These are phyloP conservation scores for Homarus americanus DNA, from an alignment of 1,140 invertebrate genomes.

Conservation along the genomic window DNA sequence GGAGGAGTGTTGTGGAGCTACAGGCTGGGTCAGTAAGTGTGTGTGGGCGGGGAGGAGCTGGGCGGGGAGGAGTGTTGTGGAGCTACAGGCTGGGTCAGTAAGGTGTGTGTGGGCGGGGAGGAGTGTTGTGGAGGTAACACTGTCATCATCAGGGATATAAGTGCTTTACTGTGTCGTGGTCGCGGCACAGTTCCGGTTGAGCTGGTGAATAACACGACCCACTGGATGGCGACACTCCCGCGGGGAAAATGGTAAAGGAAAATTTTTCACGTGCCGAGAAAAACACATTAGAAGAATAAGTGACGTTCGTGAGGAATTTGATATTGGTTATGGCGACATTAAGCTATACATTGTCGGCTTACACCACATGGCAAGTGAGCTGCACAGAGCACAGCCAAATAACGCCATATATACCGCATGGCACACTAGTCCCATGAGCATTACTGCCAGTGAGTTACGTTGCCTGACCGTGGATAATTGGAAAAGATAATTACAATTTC, in stretches of 20 bases:
- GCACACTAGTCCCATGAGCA: too few relatives aligned
- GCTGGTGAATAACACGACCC: not conserved
- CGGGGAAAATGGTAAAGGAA: not conserved
- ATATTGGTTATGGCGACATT: too few relatives aligned
- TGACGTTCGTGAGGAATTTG: too few relatives aligned
- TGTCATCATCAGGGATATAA: not conserved
- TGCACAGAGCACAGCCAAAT: too few relatives aligned
- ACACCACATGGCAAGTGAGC: too few relatives aligned
- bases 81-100: not conserved
- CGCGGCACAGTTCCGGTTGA: not conserved
- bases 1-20: too few relatives aligned
- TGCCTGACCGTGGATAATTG: too few relatives aligned
- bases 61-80: not conserved
- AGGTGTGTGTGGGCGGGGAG: not conserved
- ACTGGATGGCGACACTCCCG: not conserved
- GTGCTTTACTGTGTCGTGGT: conserved; percentile 3
- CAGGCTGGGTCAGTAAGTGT: too few relatives aligned
- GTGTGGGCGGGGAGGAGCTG: not conserved
- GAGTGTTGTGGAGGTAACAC: not conserved
- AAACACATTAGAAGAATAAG: not conserved
- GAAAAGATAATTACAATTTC: too few relatives aligned
- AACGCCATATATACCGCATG: too few relatives aligned
- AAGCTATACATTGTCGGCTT: too few relatives aligned
- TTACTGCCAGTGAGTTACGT: too few relatives aligned
- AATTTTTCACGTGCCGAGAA: not conserved